Evolutionary conservation across 1,140 invertebrate species (phyloP).

Genomic region (Neelides sp.): DNA sequence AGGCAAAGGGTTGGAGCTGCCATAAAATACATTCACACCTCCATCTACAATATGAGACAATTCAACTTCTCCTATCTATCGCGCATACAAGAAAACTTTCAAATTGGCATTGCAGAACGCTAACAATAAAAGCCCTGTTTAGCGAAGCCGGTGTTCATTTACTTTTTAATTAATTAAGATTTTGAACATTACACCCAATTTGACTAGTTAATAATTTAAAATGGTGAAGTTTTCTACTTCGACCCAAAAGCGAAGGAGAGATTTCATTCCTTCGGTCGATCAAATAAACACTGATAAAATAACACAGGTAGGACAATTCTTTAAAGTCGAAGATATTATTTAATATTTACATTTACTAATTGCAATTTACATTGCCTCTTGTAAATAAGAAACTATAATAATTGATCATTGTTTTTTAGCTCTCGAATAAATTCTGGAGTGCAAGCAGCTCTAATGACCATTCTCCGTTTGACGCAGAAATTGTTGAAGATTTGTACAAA

Average conservation of each 20-base stretch:
- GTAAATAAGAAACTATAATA: not conserved
- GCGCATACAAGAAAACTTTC: too few species aligned
- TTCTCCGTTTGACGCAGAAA: slow-evolving; percentile 33
- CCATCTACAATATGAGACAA: too few species aligned
- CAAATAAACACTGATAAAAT: slow-evolving; percentile 71
- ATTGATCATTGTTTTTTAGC: slow-evolving; percentile 31
- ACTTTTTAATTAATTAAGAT: too few species aligned
- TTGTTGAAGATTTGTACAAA: slow-evolving; percentile 39
- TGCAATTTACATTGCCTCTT: not conserved
- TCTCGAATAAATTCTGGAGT: slow-evolving; percentile 36
- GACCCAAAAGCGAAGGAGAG: slow-evolving; percentile 19
- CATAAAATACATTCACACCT: too few species aligned
- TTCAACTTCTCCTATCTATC: too few species aligned
- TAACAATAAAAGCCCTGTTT: too few species aligned
- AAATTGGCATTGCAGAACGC: too few species aligned
- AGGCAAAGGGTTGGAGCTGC: too few species aligned
- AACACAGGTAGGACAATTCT: slow-evolving; percentile 48
- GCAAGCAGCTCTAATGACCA: slow-evolving; percentile 32
- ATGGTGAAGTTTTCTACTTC: slow-evolving; percentile 31
- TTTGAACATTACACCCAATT: too few species aligned
- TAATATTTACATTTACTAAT: not conserved
- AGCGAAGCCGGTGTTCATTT: too few species aligned
- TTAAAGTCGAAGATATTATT: not conserved
- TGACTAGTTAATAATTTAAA: too few species aligned
- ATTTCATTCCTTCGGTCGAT: slow-evolving; percentile 51